A percentile compares a stretch with the other conserved stretches of the same genome.
Evolutionary conservation across 1,140 invertebrate genomes (phyloP).

Genomic region (Drosophila yakuba): DNA sequence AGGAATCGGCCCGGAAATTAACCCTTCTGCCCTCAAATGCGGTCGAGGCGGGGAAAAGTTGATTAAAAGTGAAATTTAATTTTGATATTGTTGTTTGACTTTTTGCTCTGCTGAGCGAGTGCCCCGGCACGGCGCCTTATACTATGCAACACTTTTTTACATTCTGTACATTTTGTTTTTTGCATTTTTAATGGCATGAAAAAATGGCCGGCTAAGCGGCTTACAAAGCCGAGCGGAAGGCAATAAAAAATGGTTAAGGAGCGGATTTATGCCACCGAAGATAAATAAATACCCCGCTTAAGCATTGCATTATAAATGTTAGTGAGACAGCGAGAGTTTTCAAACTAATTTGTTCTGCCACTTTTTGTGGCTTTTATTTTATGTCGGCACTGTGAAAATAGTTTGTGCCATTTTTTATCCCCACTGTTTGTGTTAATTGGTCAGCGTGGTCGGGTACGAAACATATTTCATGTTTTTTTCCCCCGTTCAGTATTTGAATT

Average conservation of each 20-base stretch:
- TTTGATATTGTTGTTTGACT: conserved; percentile 9
- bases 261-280: conserved; percentile 17
- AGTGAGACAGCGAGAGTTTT: conserved; percentile 8
- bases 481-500: background rate
- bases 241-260: conserved; percentile 46
- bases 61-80: conserved; percentile 28
- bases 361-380: conserved; percentile 12
- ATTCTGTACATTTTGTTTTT: no score
- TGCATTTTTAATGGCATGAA: conserved; percentile 52
- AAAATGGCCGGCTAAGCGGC: conserved; percentile 55
- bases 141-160: conserved; percentile 53
- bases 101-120: background rate
- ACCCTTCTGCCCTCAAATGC: background rate
- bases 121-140: conserved; percentile 12
- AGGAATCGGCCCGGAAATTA: conserved; percentile 10
- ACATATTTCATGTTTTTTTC: background rate
- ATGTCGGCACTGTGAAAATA: conserved; percentile 3
- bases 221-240: conserved; percentile 45
- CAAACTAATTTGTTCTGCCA: conserved; percentile 6
- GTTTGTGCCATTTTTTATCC: background rate
- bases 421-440: background rate
- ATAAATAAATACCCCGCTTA: conserved; percentile 67
- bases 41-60: conserved; percentile 5
- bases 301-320: conserved; percentile 52
- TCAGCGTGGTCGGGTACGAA: background rate